Evolutionary conservation across 2,888 invertebrate species (phyloP), one percentile per base, ranked within the genome.

Genomic region (Acronicta alni): DNA sequence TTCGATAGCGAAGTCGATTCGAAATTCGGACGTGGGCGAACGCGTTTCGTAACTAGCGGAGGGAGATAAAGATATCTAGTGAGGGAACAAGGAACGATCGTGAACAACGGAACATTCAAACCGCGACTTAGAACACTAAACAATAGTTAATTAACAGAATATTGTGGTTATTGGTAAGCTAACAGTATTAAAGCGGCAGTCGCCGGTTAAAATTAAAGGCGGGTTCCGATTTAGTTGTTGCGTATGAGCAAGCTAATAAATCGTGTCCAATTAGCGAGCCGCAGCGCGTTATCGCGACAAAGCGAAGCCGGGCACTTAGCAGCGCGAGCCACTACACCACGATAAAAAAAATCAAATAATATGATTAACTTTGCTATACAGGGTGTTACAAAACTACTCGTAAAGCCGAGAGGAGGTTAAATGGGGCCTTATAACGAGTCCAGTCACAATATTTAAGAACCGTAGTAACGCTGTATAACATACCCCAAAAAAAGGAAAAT

Each of bases 211-310:
- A 77, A 72, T 72, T 67, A 68, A 74, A 72, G 67, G 67, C 62
- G 59, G 58, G 43, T 63, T 60, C 46, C 37, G 64, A 72, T 75
- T 72, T 66, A 66, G 76, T 67, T 63, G 66, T 54, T 69, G 72
- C 62, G 79, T 75, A 81, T 78, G 85, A 85, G 70, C 67, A 57
- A 64, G 71, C 69, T 72, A 86, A 90, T 93, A 92, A 92, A 92
- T 93, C 88, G 84, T 87, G 84, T 85, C 93, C 89, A 93, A 93
- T 93, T 93, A 93, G 93, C 88, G 79, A 79, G 72, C 74, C 71
- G 76, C 77, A 76, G 80, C 77, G 73, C 82, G 80, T 77, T 90
- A 90, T 90, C 90, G 82, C 84, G 82, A 88, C 90, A 91, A 92
- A 91, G 89, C 80, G 71, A 84, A 82, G 79, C 76, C 72, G 67